These are phyloP conservation scores for Antennarius maculatus DNA, from an alignment of 2,797 vertebrate species.

Conservation along the genomic window DNA sequence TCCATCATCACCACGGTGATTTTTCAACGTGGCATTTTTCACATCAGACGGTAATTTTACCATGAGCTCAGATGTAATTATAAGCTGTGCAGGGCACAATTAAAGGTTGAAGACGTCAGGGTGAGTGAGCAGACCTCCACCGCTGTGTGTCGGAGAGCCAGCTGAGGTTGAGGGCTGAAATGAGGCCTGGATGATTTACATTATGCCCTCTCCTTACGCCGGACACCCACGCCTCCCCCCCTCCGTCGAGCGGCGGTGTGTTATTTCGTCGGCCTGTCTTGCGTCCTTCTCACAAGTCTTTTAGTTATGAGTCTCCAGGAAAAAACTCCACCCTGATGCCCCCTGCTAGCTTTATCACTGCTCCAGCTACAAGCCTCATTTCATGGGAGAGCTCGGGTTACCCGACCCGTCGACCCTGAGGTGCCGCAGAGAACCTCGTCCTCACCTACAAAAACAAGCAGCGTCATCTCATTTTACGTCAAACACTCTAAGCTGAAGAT, in stretches of 20 bases:
- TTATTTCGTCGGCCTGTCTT: slow-evolving; percentile 30
- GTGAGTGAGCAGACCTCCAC: slow-evolving; percentile 71
- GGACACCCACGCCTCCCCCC: slow-evolving; percentile 49
- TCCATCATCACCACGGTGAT: slow-evolving; percentile 40
- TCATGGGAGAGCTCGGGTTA: slow-evolving; percentile 71
- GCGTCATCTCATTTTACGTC: slow-evolving; percentile 72
- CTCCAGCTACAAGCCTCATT: slow-evolving; percentile 69
- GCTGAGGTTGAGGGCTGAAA: slow-evolving; percentile 62
- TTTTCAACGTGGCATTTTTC: slow-evolving; percentile 52
- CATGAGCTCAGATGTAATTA: slow-evolving; percentile 74
- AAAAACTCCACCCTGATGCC: slow-evolving; percentile 47
- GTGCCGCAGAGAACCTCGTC: slow-evolving; percentile 64
- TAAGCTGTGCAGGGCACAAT: slow-evolving; percentile 64
- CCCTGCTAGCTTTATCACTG: slow-evolving; percentile 65
- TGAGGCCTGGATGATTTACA: slow-evolving; percentile 68
- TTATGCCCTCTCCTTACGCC: slow-evolving; percentile 51
- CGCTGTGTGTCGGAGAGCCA: slow-evolving; percentile 66
- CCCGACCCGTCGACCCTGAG: slow-evolving; percentile 59
- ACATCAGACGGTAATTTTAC: slow-evolving; percentile 67
- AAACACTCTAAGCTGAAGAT: slow-evolving; percentile 54
- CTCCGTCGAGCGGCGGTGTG: slow-evolving; percentile 24
- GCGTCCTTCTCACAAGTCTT: slow-evolving; percentile 39
- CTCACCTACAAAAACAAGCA: slow-evolving; percentile 79
- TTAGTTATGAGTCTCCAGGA: slow-evolving; percentile 30
- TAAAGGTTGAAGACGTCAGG: slow-evolving; percentile 68